Base-by-base conservation (phyloP, 2,888 invertebrate species). In the Seira ritae region DNA sequence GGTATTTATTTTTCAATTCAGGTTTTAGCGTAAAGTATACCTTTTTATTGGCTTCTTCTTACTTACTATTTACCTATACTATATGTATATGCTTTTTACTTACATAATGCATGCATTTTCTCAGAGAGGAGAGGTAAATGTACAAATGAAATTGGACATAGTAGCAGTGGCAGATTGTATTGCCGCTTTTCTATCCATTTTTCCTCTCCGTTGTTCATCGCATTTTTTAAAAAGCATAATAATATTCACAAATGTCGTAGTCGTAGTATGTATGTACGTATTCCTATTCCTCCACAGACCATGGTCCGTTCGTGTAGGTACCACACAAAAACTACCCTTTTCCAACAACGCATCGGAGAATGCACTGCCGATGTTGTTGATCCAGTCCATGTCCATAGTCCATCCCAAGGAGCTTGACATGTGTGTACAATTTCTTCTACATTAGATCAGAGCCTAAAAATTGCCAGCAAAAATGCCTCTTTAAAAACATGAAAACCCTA, bases 1-100 rank as follows among this genome's bases (percentile, higher is more conserved):
- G 55, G 55, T 55, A 55, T 55, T 55, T 55, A 55, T 55, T 55
- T 55, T 55, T 55, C 55, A 55, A 55, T 55, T 55, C 55, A 55
- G 55, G 55, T 55, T 55, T 42, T n/a, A 55, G 17, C 55, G n/a
- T 55, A 55, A 55, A 55, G 3, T 17, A 17, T 55, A 55, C 55
- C 3, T 55, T 55, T 55, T 55, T 55, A 55, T 55, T 55, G 55
- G 55, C 55, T 55, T 55, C 55, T 55, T 31, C 31, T 31, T n/a
- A n/a, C 31, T 31, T 31, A n/a, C n/a, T n/a, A n/a, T n/a, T n/a
- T n/a, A n/a, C n/a, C n/a, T n/a, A n/a, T n/a, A n/a, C n/a, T 31
- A 31, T 31, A 4, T 31, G 8, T 31, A 55, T 12, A 55, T 55
- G 55, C 55, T 15, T 31, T n/a, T 31, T 31, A 31, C 31, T 3